Base-by-base conservation (phyloP, 2,888 invertebrate species). In the Cephus sareptanus region DNA sequence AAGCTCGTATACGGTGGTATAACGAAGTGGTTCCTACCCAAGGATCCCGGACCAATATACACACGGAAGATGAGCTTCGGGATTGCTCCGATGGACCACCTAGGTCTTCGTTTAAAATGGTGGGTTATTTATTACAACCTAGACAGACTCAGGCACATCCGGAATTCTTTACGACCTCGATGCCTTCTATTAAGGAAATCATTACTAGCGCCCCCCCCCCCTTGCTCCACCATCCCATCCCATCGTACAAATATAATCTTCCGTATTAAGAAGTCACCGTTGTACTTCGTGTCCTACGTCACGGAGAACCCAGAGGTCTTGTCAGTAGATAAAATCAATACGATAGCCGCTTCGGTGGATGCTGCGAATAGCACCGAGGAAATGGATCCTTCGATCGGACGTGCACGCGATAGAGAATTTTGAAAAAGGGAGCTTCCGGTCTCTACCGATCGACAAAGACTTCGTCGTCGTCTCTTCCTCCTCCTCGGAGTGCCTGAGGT, bases 81-180 rank as follows among this genome's bases (percentile, higher is more conserved):
- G 56, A 56, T 56, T 56, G 56, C 23, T 33, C 23, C 56, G 56
- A 23, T 56, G 56, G 56, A 56, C 56, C 56, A 56, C 56, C 56
- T 56, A 56, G 56, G 56, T 56, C 56, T 80, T 76, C 56, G 77
- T 69, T 74, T 69, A 56, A 74, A 37, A 34, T 34, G 34, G 34
- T 56, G 68, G 77, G 80, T 80, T 75, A 80, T 79, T 81, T 75
- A 80, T 79, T 73, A 68, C 76, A 75, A 71, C 74, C 23, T 69
- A 35, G 23, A 30, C 30, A 9, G 33, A 23, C 74, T 35, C 23
- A 34, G n/a, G 35, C 74, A 35, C 34, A 37, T 37, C 35, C 71
- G 12, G 33, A 31, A 71, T 71, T 71, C 71, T 71, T 71, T 71
- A 71, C 71, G 71, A 71, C 31, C 71, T 31, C 71, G 71, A 71